phyloP scores from a whole-genome alignment of 2,113 vertebrate genomes.

The Diadophis punctatus region DNA sequence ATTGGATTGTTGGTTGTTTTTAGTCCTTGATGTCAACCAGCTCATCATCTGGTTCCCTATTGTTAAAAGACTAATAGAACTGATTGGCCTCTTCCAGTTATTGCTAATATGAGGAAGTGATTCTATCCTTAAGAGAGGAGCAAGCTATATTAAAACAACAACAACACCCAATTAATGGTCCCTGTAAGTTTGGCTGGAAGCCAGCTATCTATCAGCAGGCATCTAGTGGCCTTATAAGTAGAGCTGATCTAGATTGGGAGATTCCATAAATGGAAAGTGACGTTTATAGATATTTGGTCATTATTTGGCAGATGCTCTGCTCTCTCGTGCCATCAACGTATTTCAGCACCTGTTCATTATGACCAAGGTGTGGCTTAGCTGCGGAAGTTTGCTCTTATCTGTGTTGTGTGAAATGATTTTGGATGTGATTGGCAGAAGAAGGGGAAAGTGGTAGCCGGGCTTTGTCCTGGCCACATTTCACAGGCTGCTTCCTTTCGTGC shows the following conservation, averaged over 20 bases:
- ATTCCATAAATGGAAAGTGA: conserved; percentile 18
- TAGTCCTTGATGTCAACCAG: neutral
- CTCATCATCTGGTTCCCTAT: neutral
- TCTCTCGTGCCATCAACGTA: neutral
- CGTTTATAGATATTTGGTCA: conserved; percentile 10
- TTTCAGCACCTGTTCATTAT: neutral
- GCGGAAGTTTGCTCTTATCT: neutral
- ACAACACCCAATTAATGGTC: neutral
- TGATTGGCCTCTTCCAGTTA: neutral
- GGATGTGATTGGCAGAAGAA: neutral
- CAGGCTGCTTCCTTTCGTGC: neutral
- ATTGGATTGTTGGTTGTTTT: neutral
- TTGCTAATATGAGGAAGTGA: neutral
- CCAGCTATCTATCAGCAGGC: neutral
- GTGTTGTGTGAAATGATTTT: neutral
- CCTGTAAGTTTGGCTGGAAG: neutral
- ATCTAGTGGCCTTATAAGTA: neutral
- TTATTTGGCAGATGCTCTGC: neutral
- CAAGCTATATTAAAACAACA: neutral
- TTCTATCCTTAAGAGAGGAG: neutral
- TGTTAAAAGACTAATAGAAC: neutral
- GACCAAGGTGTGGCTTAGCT: neutral
- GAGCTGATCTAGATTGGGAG: neutral
- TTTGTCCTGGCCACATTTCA: neutral
- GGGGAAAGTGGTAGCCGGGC: neutral